A percentile compares a stretch with the other conserved stretches of the same genome.
phyloP scores from a whole-genome alignment of 2,113 vertebrate genomes.

The Trichechus manatus region DNA sequence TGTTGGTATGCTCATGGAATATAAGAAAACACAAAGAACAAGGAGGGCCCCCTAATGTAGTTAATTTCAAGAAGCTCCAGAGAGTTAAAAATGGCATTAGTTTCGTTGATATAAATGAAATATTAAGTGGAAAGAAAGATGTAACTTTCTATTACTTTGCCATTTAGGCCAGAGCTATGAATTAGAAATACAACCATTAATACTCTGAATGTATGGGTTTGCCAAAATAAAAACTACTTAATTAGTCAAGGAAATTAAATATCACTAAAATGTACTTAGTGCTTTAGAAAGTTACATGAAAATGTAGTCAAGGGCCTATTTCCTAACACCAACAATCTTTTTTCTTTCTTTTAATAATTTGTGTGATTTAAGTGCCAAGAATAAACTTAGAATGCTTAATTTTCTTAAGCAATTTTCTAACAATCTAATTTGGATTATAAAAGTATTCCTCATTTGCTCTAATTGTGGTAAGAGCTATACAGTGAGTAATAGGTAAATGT shows the following conservation, averaged over 20 bases:
- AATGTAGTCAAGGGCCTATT: neutral
- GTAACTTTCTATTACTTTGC: slow-evolving; percentile 1
- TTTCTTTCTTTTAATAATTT: slow-evolving; percentile 55
- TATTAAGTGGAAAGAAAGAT: neutral
- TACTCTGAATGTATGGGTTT: neutral
- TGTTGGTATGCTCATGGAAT: neutral
- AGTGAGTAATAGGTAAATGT: neutral
- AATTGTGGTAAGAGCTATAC: neutral
- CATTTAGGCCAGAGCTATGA: neutral
- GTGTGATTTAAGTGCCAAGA: neutral
- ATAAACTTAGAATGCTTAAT: neutral
- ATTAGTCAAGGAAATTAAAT: slow-evolving; percentile 35
- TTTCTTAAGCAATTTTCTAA: neutral
- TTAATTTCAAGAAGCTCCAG: neutral
- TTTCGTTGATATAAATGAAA: slow-evolving; percentile 28
- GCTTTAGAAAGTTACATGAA: slow-evolving; percentile 31
- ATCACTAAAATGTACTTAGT: neutral
- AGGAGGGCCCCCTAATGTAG: neutral
- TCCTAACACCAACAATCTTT: slow-evolving; percentile 26
- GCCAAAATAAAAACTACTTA: slow-evolving; percentile 52
- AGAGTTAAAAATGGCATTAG: neutral
- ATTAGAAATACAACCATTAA: neutral
- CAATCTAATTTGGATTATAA: slow-evolving; percentile 32
- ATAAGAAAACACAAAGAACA: neutral
- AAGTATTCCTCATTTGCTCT: neutral